Base-by-base conservation (phyloP, 2,888 invertebrate species). In the Hirtodrosophila confusa region DNA sequence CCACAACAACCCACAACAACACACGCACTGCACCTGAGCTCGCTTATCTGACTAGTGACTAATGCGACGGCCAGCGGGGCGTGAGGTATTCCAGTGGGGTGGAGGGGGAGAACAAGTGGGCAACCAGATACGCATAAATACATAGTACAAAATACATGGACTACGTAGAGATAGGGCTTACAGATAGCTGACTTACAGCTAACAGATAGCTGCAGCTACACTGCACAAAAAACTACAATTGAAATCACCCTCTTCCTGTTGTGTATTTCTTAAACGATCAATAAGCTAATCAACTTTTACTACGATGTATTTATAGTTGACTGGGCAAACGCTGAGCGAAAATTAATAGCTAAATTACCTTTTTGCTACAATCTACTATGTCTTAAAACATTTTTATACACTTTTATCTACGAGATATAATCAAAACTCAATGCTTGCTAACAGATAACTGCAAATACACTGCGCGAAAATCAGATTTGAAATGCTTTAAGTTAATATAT, bases 11-110 rank as follows among this genome's bases (percentile, higher is more conserved):
- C 27, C 35, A 12, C 43, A 41, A 41, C 50, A 43, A 31, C 39
- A 47, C 9, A 12, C 29, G 33, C 35, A 40, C 0, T 33, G 56
- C 57, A 69, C 41, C 47, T 58, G 50, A 36, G n/a, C 7, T 49
- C 6, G 56, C 54, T 73, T 73, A 73, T 69, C 73, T 57, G 45
- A 55, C 56, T 40, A 47, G 56, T 71, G 71, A 71, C 39, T 66
- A 70, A 70, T 54, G 48, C 48, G 23, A 37, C 4, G 29, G 12
- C 11, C 33, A 44, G 29, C 7, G 33, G 44, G 29, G 29, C 24
- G 35, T 8, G 7, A 5, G 27, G 27, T 27, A 27, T 27, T 27
- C 27, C 27, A 6, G 27, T 3, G 31, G 23, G 35, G 1, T 27
- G 43, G 9, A 10, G 17, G 27, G 41, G 43, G 9, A 10, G 17